A percentile compares a stretch with the other conserved stretches of the same genome.
These are phyloP conservation scores for Pharmacophagus antenor DNA, from an alignment of 2,888 invertebrate species.

Conservation along the genomic window DNA sequence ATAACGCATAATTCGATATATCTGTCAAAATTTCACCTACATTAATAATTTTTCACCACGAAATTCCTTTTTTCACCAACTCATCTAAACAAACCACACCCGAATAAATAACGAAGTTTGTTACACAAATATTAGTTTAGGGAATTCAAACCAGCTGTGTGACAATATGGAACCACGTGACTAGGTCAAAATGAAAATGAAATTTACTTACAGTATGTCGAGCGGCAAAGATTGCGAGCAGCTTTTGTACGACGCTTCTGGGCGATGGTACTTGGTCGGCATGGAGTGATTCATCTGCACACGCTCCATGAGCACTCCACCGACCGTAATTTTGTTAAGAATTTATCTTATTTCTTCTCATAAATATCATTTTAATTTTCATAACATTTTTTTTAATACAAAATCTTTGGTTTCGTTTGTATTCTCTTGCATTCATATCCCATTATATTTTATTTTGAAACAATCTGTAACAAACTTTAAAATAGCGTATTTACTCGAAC, in stretches of 20 bases:
- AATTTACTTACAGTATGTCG: conserved; percentile 73
- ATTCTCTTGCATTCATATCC: conserved; percentile 6
- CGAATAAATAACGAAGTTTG: background rate
- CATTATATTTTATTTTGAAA: conserved; percentile 5
- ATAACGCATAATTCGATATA: background rate
- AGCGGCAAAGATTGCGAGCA: conserved; percentile 76
- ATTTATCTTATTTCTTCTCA: conserved; percentile 31
- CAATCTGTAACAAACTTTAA: conserved; percentile 19
- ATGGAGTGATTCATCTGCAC: conserved; percentile 67
- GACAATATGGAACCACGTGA: background rate
- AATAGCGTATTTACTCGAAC: background rate
- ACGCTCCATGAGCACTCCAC: conserved; percentile 72
- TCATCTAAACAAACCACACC: background rate
- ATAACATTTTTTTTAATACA: background rate
- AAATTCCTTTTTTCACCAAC: too few species aligned
- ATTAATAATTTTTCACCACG: too few species aligned
- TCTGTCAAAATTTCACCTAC: background rate
- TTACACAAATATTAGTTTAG: conserved; percentile 7
- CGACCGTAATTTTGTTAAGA: conserved; percentile 38
- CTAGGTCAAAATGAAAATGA: background rate
- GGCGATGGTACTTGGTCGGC: conserved; percentile 60
- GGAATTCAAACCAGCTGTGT: background rate
- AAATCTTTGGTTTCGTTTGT: conserved; percentile 1
- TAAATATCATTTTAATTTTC: background rate
- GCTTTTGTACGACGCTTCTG: conserved; percentile 69